These are phyloP conservation scores for Dilophus febrilis DNA, from an alignment of 2,888 invertebrate genomes.

Conservation along the genomic window DNA sequence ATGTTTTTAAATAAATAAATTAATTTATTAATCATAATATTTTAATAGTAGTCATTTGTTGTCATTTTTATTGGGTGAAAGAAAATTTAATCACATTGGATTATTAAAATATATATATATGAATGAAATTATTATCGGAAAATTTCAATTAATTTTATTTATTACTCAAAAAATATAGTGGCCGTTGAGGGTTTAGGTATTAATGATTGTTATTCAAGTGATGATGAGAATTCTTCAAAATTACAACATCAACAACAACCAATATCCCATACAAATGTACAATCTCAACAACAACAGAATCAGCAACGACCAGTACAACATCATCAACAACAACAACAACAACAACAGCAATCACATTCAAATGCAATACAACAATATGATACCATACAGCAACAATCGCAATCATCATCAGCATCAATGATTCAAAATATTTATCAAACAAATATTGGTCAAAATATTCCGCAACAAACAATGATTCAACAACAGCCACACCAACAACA, in stretches of 20 bases:
- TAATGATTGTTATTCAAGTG: conserved; percentile 19
- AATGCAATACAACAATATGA: background rate
- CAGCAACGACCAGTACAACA: background rate
- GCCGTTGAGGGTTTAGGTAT: conserved; percentile 38
- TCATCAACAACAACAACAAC: background rate
- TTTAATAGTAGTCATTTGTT: no score
- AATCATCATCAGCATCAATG: background rate
- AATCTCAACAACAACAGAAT: background rate
- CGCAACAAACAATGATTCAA: background rate
- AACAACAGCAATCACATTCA: background rate
- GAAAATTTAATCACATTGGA: no score
- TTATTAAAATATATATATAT: no score
- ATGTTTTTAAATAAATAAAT: no score
- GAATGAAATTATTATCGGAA: no score
- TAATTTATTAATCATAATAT: no score
- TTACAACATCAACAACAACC: no score
- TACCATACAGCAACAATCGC: background rate
- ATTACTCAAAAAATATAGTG: conserved; percentile 19
- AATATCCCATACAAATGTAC: no score
- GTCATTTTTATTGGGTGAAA: no score
- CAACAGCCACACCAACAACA: background rate
- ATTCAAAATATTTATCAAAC: no score
- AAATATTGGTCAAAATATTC: no score
- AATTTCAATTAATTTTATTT: background rate
- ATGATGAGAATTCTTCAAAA: background rate